Evolutionary conservation across 2,888 invertebrate genomes (phyloP).

Genomic region (Creontiades dilutus): DNA sequence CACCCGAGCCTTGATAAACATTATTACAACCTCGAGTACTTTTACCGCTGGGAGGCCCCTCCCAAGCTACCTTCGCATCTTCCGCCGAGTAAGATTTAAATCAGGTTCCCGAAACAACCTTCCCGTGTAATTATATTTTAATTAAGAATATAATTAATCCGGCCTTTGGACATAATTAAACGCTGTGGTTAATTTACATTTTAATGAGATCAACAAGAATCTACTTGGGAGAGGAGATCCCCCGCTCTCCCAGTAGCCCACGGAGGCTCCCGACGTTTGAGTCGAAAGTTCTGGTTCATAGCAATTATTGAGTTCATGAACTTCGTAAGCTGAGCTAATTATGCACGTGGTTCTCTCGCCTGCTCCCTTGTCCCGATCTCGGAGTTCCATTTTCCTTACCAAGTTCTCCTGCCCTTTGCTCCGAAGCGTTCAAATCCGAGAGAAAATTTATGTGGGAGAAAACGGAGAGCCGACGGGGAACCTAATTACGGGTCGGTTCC

Average conservation of each 20-base stretch:
- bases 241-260: neutral
- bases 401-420: constrained; percentile 30
- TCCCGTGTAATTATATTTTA: constrained; percentile 74
- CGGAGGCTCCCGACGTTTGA: constrained; percentile 10
- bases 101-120: constrained; percentile 68
- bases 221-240: constrained; percentile 60
- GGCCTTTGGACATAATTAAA: constrained; percentile 75
- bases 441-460: constrained; percentile 47
- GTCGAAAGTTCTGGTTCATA: constrained; percentile 67
- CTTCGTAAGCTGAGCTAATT: constrained; percentile 68
- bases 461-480: neutral
- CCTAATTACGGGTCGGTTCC: constrained; percentile 21
- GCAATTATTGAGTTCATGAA: constrained; percentile 68
- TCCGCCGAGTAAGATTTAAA: constrained; percentile 73
- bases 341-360: constrained; percentile 47
- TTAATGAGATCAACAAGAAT: constrained; percentile 74
- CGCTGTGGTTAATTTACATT: constrained; percentile 74
- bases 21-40: constrained; percentile 43
- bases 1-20: constrained; percentile 55
- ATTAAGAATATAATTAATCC: constrained; percentile 75
- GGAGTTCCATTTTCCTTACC: constrained; percentile 27
- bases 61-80: constrained; percentile 11
- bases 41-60: constrained; percentile 35
- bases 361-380: neutral
- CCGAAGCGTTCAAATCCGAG: constrained; percentile 10